Evolutionary conservation across 2,113 vertebrate genomes (phyloP), one percentile per base, ranked within the genome.

Genomic region (Arizona elegans): DNA sequence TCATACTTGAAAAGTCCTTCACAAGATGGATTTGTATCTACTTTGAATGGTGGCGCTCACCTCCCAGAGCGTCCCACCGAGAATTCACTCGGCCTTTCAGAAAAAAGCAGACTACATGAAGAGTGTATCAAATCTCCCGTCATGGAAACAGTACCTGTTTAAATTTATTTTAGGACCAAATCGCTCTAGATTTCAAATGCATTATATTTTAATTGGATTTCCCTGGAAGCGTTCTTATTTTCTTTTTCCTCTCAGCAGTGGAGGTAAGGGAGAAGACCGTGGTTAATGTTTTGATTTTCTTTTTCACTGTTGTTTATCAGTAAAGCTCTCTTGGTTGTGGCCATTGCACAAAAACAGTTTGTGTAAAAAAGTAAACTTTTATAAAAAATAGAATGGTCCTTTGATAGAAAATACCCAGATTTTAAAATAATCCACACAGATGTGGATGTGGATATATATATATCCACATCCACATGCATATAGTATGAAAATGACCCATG

Each of bases 1-100:
- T 98, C 99, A 56, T 99, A 98, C 97, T 98, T 99, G 97, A 99
- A 99, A 98, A 98, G 98, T 96, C 98, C 98, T 96, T 97, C 97
- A 88, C 98, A 97, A 96, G 98, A 98, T 94, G 98, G 98, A 91
- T 99, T 98, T 96, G 98, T 98, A 94, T 97, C 98, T 87, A n/a
- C 97, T 38, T 91, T 98, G 96, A 98, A 98, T 91, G 98, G 97
- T 10, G 97, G 98, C 56, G 96, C 98, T 96, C 94, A 94, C 87
- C 95, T 98, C 58, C 96, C 98, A 3, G 98, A 99, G 89, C 98
- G 98, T 95, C 97, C 98, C 91, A 97, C 97, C 85, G 98, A 99
- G 95, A 98, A 96, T 96, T 89, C 98, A 43, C 95, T 98, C 43
- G 97, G 97, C 96, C 98, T 98, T 88, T 97, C 98, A 87, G 98